Evolutionary conservation across 2,888 invertebrate species (phyloP), one percentile per base, ranked within the genome.

Genomic region (Germaria angustata): DNA sequence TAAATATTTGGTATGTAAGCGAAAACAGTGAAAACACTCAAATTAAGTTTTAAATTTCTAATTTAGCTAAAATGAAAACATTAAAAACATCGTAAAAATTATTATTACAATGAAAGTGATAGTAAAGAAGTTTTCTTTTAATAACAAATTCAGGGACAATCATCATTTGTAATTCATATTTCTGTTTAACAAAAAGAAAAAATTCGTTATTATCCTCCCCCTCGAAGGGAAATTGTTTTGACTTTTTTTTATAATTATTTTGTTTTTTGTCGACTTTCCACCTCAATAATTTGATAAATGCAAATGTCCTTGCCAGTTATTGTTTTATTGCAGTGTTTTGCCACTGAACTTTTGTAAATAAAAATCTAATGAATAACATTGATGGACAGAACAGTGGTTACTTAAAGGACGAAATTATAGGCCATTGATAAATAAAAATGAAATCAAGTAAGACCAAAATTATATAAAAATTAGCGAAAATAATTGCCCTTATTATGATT

Each of bases 271-370:
- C 77, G 73, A 77, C 66, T 84, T 83, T 80, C 81, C 71, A 80
- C 79, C 66, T 81, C 84, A 80, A 66, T 81, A 80, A 82, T 80
- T 81, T 82, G 77, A 77, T 80, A 85, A 82, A 80, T 78, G 69
- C 66, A 84, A 80, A 85, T 85, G 80, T 81, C 78, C 59, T 81
- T 72, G 63, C 13, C 63, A 22, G 71, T 69, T 39, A 41, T 20
- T 53, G 44, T 51, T 68, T 59, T 34, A 44, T 34, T 49, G 55
- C 13, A 20, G 51, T 51, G 39, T 41, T 66, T 66, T 66, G 41
- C 24, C 15, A 59, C 24, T 57, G 49, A 49, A 55, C 53, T 44
- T 75, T 63, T 49, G n/a, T 13, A 65, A 32, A 71, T 71, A 11
- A 24, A 11, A 57, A 46, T 55, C 17, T 46, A 46, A 46, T 65